Conservation (phyloP, 2,113 vertebrate genomes). For the Electrona antarctica region DNA sequence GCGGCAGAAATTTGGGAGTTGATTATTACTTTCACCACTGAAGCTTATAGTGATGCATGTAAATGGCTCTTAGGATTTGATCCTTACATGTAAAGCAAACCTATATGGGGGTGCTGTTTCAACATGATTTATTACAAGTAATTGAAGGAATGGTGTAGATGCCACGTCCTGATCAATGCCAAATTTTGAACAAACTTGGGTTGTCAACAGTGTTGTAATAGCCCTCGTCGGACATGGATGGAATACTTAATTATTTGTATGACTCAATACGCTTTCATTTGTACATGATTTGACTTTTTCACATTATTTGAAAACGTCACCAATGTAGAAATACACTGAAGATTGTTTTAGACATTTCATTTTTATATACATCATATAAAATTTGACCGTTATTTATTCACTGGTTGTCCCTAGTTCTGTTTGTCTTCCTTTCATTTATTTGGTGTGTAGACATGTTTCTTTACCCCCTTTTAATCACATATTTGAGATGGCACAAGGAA, state of each 20-base stretch:
- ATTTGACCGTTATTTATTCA: conserved; percentile 65
- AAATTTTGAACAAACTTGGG: conserved; percentile 24
- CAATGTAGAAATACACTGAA: conserved; percentile 45
- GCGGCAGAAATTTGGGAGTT: conserved; percentile 49
- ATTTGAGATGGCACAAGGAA: conserved; percentile 41
- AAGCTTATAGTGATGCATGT: conserved; percentile 71
- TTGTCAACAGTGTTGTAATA: conserved; percentile 16
- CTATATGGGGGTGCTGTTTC: conserved; percentile 26
- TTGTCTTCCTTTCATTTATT: conserved; percentile 36
- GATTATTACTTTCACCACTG: conserved; percentile 56
- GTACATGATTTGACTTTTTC: conserved; percentile 41
- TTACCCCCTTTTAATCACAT: conserved; percentile 45
- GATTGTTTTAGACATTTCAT: conserved; percentile 57
- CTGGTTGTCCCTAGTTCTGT: conserved; percentile 43
- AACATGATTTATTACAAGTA: conserved; percentile 33
- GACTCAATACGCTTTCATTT: conserved; percentile 34
- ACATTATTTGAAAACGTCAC: conserved; percentile 14
- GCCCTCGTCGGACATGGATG: conserved; percentile 24
- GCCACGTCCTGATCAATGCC: conserved; percentile 39
- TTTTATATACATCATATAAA: conserved; percentile 49
- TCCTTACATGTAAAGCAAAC: conserved; percentile 67
- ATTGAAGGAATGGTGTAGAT: conserved; percentile 22
- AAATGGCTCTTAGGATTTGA: conserved; percentile 69
- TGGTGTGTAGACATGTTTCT: conserved; percentile 42
- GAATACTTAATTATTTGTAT: conserved; percentile 37